phyloP scores from a whole-genome alignment of 2,797 vertebrate species.

The Sorex maritimensis region DNA sequence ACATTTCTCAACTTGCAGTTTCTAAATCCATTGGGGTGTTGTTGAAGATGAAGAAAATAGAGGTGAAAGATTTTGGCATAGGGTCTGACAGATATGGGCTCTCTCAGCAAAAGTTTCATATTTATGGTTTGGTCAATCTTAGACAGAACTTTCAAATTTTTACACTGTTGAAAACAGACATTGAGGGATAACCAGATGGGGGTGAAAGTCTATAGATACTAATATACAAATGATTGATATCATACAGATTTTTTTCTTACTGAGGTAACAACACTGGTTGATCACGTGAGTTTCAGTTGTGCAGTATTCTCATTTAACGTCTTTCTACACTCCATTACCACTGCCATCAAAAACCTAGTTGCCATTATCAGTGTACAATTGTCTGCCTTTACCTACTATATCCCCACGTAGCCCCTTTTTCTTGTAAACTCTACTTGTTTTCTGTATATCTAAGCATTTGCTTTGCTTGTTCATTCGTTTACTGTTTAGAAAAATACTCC shows the following conservation, averaged over 20 bases:
- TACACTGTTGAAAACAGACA: conserved; percentile 32
- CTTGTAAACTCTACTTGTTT: not conserved
- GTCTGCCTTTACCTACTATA: not conserved
- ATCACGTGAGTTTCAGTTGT: not conserved
- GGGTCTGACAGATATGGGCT: not conserved
- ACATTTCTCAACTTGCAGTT: not conserved
- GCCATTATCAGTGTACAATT: not conserved
- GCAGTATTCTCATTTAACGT: not conserved
- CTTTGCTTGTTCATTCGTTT: not conserved
- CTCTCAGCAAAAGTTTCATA: not conserved
- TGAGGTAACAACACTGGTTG: not conserved
- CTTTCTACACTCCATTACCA: not conserved
- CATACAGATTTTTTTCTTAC: not conserved
- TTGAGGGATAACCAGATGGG: not conserved
- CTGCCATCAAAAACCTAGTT: not conserved
- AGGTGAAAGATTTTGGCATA: conserved; percentile 42
- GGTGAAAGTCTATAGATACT: conserved; percentile 20
- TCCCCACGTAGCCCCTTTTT: not conserved
- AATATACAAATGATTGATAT: conserved; percentile 5
- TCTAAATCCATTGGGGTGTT: conserved; percentile 18
- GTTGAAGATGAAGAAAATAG: conserved; percentile 59
- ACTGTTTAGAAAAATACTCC: not conserved
- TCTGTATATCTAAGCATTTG: not conserved
- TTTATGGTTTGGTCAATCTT: conserved; percentile 28
- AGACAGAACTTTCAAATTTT: conserved; percentile 19